Conservation (phyloP, 2,888 invertebrate genomes). For the Schizaphis graminum region DNA sequence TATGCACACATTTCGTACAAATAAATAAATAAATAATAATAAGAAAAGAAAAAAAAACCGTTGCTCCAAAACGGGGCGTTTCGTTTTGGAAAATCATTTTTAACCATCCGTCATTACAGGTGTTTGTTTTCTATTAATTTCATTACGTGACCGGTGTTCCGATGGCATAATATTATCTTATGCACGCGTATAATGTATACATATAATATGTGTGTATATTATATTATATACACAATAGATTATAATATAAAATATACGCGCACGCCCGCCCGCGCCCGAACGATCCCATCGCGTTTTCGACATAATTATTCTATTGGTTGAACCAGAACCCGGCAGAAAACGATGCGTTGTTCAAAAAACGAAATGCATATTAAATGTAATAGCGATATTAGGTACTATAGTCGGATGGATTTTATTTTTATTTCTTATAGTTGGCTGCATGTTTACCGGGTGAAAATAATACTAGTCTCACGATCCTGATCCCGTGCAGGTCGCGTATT, state of each 20-base stretch:
- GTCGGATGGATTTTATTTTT: not conserved
- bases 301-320: constrained; percentile 48
- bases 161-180: constrained; percentile 5
- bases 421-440: not conserved
- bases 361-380: not conserved
- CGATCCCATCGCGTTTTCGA: constrained; percentile 40
- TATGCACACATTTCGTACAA: constrained; percentile 24
- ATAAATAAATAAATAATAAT: constrained; percentile 24
- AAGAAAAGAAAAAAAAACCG: not conserved
- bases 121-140: constrained; percentile 65
- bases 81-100: constrained; percentile 55
- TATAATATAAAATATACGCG: not conserved
- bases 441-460: not conserved
- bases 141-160: constrained; percentile 59
- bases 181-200: not conserved
- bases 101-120: constrained; percentile 60
- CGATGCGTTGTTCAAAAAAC: not conserved
- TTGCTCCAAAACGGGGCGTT: constrained; percentile 42
- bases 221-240: not conserved
- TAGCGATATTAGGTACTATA: not conserved
- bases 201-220: not conserved
- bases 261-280: not conserved
- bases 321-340: constrained; percentile 34
- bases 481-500: not conserved
- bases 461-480: not conserved